Evolutionary conservation across 2,113 vertebrate genomes (phyloP).

Genomic region (Halichoeres trimaculatus): DNA sequence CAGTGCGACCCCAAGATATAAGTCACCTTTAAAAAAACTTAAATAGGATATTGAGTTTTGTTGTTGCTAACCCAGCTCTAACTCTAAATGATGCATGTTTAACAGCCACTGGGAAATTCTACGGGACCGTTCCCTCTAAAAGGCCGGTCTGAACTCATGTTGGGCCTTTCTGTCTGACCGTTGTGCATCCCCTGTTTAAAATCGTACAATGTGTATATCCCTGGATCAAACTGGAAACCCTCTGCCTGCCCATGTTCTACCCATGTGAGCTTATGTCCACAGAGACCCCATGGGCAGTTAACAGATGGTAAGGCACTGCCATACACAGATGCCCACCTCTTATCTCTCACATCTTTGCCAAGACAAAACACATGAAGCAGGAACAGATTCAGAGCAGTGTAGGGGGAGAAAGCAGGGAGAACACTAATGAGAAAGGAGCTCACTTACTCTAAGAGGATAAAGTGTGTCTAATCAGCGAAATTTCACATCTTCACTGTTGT

Average conservation of each 20-base stretch:
- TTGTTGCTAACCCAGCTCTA: too few relatives aligned
- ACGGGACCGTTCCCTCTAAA: background rate
- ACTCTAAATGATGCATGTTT: too few relatives aligned
- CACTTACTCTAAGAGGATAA: background rate
- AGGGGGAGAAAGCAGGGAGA: constrained; percentile 27
- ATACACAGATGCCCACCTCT: constrained; percentile 79
- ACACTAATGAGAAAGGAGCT: background rate
- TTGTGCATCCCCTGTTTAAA: background rate
- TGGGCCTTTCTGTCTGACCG: background rate
- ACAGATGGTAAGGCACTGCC: constrained; percentile 77
- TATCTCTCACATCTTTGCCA: constrained; percentile 72
- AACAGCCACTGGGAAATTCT: background rate
- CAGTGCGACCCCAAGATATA: too few relatives aligned
- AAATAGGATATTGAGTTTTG: too few relatives aligned
- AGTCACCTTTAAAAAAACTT: too few relatives aligned
- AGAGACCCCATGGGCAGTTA: constrained; percentile 76
- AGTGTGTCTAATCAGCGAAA: constrained; percentile 25
- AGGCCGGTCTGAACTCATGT: background rate
- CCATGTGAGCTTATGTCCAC: constrained; percentile 76
- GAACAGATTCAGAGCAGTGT: constrained; percentile 43
- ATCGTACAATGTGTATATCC: background rate
- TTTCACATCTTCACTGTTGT: background rate
- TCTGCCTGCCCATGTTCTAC: constrained; percentile 63
- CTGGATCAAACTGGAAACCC: constrained; percentile 45
- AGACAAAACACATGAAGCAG: constrained; percentile 71